Conservation (phyloP, 2,113 vertebrate genomes). For the Neodontobutis hainanensis region DNA sequence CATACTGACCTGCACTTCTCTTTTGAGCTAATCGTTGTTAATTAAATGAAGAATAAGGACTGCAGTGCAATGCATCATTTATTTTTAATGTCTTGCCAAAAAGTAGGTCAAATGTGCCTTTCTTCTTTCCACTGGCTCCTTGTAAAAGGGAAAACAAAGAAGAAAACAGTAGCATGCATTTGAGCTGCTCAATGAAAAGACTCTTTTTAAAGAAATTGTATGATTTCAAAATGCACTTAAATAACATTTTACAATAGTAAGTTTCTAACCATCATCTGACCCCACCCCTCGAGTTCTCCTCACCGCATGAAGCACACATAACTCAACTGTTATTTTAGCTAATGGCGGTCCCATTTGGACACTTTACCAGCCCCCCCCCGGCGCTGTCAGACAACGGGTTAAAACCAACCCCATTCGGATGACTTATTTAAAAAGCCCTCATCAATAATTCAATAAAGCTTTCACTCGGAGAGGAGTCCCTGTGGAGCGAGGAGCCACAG, state of each 20-base stretch:
- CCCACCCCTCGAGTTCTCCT: conserved; percentile 33
- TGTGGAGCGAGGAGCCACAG: conserved; percentile 51
- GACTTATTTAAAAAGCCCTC: conserved; percentile 71
- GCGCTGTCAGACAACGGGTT: conserved; percentile 58
- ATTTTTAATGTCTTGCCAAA: conserved; percentile 5
- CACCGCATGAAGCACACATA: conserved; percentile 47
- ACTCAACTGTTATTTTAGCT: conserved; percentile 62
- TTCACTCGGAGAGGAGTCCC: conserved; percentile 62
- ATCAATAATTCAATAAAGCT: conserved; percentile 77
- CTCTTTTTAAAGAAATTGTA: background rate
- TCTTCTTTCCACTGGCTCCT: background rate
- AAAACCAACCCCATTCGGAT: conserved; percentile 54
- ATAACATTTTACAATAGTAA: too few species aligned
- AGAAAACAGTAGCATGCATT: conserved; percentile 1
- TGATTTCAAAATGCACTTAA: too few species aligned
- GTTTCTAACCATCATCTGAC: conserved; percentile 3
- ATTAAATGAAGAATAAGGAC: conserved; percentile 12
- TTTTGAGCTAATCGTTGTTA: background rate
- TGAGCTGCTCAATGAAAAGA: background rate
- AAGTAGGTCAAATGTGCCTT: conserved; percentile 37
- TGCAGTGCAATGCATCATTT: conserved; percentile 14
- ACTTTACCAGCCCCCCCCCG: conserved; percentile 36
- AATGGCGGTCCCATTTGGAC: conserved; percentile 53
- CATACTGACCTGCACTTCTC: background rate
- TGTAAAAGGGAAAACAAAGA: conserved; percentile 5